Evolutionary conservation across 1,140 invertebrate genomes (phyloP).

Genomic region (Helicoverpa armigera): DNA sequence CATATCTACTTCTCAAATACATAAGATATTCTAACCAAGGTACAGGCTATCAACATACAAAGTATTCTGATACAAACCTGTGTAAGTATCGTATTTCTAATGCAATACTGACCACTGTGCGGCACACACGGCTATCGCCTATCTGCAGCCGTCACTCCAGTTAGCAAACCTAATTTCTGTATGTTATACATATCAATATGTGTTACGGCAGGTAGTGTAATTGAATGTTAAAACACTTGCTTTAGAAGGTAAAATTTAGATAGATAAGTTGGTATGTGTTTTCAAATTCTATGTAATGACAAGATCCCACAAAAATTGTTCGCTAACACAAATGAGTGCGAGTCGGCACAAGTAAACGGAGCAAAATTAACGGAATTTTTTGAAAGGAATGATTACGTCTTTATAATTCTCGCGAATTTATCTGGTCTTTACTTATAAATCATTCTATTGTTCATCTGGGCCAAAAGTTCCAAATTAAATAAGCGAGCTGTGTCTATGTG

Average conservation of each 20-base stretch:
- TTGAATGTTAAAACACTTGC: not conserved
- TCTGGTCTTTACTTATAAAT: no score
- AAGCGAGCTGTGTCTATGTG: no score
- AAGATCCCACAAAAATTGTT: no score
- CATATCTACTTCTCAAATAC: not conserved
- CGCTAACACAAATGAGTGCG: no score
- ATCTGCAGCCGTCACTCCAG: constrained; percentile 50
- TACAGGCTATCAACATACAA: constrained; percentile 19
- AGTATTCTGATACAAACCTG: not conserved
- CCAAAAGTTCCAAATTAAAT: no score
- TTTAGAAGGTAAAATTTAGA: not conserved
- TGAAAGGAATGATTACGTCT: no score
- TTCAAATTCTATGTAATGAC: no score
- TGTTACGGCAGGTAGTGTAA: constrained; percentile 18
- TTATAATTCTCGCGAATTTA: no score
- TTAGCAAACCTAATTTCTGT: constrained; percentile 60
- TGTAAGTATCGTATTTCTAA: constrained; percentile 40
- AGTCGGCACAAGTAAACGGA: no score
- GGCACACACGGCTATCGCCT: constrained; percentile 53
- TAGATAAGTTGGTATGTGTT: no score
- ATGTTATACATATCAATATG: constrained; percentile 56
- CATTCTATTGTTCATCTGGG: no score
- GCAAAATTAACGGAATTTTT: no score
- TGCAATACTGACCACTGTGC: constrained; percentile 4
- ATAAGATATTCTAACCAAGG: not conserved